phyloP scores from a whole-genome alignment of 2,888 invertebrate species.

The Microplitis manilae region DNA sequence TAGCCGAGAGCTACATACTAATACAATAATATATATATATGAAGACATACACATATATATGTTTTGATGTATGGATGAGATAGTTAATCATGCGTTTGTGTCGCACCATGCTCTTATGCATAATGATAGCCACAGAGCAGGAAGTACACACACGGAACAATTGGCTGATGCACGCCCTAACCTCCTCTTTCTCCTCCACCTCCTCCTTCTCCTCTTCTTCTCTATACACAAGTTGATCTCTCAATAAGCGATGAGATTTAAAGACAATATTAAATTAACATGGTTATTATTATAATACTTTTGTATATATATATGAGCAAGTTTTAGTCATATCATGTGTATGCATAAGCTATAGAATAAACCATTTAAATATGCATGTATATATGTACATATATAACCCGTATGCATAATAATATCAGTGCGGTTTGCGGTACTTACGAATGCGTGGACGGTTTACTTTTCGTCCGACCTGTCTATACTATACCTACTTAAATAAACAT shows the following conservation, averaged over 20 bases:
- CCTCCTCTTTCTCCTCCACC: too few relatives aligned
- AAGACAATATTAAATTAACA: slow-evolving; percentile 27
- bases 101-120: slow-evolving; percentile 42
- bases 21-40: slow-evolving; percentile 7
- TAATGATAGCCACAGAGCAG: slow-evolving; percentile 42
- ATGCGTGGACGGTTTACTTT: slow-evolving; percentile 25
- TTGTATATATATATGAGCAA: background rate
- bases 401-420: slow-evolving; percentile 24
- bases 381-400: slow-evolving; percentile 26
- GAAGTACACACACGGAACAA: slow-evolving; percentile 37
- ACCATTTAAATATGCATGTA: slow-evolving; percentile 37
- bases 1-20: slow-evolving; percentile 35
- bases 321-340: slow-evolving; percentile 31
- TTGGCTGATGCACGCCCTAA: slow-evolving; percentile 15
- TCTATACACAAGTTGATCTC: slow-evolving; percentile 28
- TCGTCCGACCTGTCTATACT: slow-evolving; percentile 2
- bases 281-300: background rate
- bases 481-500: too few relatives aligned
- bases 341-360: slow-evolving; percentile 36
- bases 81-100: slow-evolving; percentile 45
- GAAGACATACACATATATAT: background rate
- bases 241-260: slow-evolving; percentile 37
- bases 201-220: background rate
- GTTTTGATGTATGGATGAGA: slow-evolving; percentile 15
- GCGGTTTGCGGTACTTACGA: slow-evolving; percentile 25